Conservation (phyloP, 2,888 invertebrate genomes). For the Yponomeuta evonymella region DNA sequence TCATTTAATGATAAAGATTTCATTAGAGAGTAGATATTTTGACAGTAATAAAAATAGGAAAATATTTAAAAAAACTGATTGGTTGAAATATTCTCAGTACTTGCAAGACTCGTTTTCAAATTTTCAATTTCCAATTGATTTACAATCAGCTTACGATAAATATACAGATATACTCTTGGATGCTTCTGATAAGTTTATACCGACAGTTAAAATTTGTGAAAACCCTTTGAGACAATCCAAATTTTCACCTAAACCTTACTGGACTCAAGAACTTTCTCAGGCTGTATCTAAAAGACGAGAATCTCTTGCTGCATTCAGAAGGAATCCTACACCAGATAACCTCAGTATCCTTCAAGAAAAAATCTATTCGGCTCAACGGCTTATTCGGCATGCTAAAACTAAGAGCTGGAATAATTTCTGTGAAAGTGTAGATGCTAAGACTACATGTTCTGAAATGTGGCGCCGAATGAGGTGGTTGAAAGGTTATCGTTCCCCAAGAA, state of each 20-base stretch:
- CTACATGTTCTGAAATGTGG: too few species aligned
- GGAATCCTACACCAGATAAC: too few species aligned
- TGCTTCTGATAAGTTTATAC: constrained; percentile 5
- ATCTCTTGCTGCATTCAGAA: too few species aligned
- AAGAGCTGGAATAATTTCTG: constrained; percentile 6
- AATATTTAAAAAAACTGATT: constrained; percentile 20
- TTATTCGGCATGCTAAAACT: constrained; percentile 5
- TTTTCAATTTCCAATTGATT: background rate
- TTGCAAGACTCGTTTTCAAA: background rate
- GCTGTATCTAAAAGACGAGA: too few species aligned
- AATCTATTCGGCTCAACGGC: background rate
- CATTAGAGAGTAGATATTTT: constrained; percentile 19
- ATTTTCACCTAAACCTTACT: constrained; percentile 10
- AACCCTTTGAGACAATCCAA: background rate
- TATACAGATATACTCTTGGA: background rate
- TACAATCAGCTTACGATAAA: background rate
- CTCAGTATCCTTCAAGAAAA: too few species aligned
- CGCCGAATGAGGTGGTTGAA: too few species aligned
- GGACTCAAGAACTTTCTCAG: constrained; percentile 2
- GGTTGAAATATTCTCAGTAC: constrained; percentile 11
- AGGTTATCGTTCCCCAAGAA: too few species aligned
- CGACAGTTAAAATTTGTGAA: background rate
- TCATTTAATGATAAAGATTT: too few species aligned
- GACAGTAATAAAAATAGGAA: constrained; percentile 23
- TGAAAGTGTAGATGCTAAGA: too few species aligned